A percentile compares a stretch with the other conserved stretches of the same genome.
Evolutionary conservation across 2,888 invertebrate species (phyloP).

Genomic region (Sympetrum striolatum): DNA sequence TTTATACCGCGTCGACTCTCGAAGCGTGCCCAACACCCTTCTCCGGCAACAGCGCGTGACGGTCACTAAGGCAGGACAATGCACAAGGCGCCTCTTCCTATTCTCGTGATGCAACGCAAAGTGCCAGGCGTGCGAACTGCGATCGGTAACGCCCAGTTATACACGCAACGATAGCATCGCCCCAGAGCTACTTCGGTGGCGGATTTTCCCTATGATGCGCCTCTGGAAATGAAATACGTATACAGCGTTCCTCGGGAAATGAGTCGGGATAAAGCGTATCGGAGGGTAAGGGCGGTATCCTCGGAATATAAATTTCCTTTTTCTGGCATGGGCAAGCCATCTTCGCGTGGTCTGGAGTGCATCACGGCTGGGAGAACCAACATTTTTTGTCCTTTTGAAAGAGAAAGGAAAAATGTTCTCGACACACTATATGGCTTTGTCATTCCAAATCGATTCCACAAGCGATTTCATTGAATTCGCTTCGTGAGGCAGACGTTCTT

Average conservation of each 20-base stretch:
- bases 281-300: background rate
- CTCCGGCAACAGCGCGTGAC: constrained; percentile 4
- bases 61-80: constrained; percentile 20
- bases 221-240: background rate
- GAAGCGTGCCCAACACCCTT: constrained; percentile 17
- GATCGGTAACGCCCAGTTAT: background rate
- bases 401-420: background rate
- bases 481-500: background rate
- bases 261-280: background rate
- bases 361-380: background rate
- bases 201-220: background rate
- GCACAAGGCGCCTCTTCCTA: background rate
- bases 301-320: background rate
- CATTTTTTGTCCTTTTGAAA: background rate
- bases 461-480: background rate
- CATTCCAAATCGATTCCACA: background rate
- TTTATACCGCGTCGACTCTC: background rate
- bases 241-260: background rate
- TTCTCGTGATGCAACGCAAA: background rate
- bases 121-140: constrained; percentile 29
- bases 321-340: background rate
- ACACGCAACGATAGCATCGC: background rate
- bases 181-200: background rate
- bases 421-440: background rate
- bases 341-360: background rate